phyloP scores from a whole-genome alignment of 2,888 invertebrate genomes.

The Phortica magna region DNA sequence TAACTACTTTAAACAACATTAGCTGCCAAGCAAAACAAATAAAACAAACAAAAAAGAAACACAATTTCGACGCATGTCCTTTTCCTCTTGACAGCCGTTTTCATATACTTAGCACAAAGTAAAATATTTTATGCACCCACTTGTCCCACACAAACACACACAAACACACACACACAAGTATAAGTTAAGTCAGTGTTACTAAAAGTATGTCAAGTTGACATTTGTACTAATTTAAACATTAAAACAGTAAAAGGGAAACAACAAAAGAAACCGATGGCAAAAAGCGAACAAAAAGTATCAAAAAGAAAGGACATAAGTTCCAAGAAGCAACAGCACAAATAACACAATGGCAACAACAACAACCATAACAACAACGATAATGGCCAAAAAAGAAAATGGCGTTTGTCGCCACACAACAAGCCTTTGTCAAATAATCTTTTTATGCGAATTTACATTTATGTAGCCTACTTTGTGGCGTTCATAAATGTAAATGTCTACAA shows the following conservation, averaged over 20 bases:
- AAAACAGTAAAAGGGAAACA: conserved; percentile 23
- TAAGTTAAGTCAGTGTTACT: neutral
- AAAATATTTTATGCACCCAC: neutral
- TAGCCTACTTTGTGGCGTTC: conserved; percentile 11
- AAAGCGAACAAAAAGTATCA: neutral
- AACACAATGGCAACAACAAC: neutral
- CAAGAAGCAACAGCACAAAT: neutral
- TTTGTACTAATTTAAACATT: conserved; percentile 33
- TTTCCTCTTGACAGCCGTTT: neutral
- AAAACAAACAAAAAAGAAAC: too few species aligned
- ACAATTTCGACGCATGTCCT: neutral
- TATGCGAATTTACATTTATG: conserved; percentile 20
- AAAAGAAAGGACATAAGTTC: neutral
- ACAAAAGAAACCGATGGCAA: neutral
- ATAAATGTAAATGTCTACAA: conserved; percentile 1
- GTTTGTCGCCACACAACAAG: neutral
- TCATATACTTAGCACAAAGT: neutral
- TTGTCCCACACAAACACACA: neutral
- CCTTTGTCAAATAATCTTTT: neutral
- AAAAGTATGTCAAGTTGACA: conserved; percentile 31
- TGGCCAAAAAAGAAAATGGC: neutral
- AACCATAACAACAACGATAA: neutral
- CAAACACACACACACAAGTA: neutral
- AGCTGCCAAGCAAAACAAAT: too few species aligned
- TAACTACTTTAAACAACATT: too few species aligned